Conservation (phyloP, 2,888 invertebrate species). For the Dexiosoma caninum region DNA sequence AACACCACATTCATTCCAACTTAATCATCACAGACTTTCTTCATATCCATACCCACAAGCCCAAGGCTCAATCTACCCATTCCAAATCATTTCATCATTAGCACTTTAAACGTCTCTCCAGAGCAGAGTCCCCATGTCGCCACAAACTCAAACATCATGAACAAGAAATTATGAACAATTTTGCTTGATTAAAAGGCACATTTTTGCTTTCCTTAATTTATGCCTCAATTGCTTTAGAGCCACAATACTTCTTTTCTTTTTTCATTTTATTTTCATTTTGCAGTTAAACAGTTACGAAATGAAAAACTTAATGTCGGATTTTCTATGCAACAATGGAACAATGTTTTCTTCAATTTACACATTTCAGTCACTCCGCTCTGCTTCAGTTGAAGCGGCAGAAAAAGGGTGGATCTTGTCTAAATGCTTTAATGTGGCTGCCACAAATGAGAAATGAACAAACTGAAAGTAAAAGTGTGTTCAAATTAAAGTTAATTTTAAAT, state of each 20-base stretch:
- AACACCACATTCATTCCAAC: conserved; percentile 17
- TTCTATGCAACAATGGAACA: conserved; percentile 11
- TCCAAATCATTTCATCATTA: neutral
- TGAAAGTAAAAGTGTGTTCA: conserved; percentile 54
- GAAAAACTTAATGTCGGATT: neutral
- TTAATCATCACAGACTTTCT: neutral
- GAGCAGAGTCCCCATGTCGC: neutral
- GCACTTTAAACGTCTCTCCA: neutral
- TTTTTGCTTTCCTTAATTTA: conserved; percentile 3
- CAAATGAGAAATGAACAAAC: conserved; percentile 14
- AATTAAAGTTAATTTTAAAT: conserved; percentile 45
- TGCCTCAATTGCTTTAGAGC: conserved; percentile 25
- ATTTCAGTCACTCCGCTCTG: neutral
- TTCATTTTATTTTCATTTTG: conserved; percentile 13
- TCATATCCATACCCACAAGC: neutral
- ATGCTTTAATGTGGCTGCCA: conserved; percentile 2
- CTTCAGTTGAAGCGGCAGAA: neutral
- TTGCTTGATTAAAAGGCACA: conserved; percentile 29
- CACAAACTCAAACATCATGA: conserved; percentile 13
- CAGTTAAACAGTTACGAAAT: neutral
- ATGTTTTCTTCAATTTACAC: conserved; percentile 12
- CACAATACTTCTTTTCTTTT: conserved; percentile 25
- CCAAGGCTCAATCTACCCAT: neutral
- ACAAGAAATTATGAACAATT: conserved; percentile 28
- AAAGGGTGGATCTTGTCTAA: conserved; percentile 33